A percentile compares a stretch with the other conserved stretches of the same genome.
These are phyloP conservation scores for Pristionchus entomophagus DNA, from an alignment of 2,888 invertebrate genomes.

Conservation along the genomic window DNA sequence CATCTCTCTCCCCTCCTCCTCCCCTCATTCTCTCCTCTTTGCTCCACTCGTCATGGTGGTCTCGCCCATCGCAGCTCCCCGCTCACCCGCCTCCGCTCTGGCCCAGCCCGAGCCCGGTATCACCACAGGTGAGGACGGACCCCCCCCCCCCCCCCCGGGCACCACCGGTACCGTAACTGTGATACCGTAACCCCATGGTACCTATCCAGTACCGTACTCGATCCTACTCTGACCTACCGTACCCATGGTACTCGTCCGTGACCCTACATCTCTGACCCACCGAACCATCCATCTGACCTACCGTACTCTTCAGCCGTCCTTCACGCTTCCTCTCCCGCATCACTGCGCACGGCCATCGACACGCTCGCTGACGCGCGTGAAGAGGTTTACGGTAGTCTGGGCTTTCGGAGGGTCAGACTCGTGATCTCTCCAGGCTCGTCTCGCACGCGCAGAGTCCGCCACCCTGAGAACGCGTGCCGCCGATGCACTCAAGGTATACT, in stretches of 20 bases:
- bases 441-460: not conserved
- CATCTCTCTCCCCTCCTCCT: not conserved
- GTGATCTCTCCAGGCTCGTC: too few relatives aligned
- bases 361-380: not conserved
- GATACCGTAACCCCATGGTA: not conserved
- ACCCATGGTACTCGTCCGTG: not conserved
- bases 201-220: not conserved
- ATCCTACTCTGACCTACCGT: not conserved
- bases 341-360: slow-evolving; percentile 23
- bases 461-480: not conserved
- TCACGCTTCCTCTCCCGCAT: not conserved
- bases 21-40: not conserved
- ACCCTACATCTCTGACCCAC: too few relatives aligned
- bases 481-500: not conserved
- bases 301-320: not conserved
- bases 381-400: too few relatives aligned
- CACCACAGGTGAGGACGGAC: not conserved
- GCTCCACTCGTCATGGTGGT: not conserved
- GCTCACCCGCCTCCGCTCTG: not conserved
- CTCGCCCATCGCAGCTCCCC: not conserved
- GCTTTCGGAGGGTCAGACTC: too few relatives aligned
- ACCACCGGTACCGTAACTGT: not conserved
- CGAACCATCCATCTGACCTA: too few relatives aligned
- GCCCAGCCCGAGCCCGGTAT: not conserved
- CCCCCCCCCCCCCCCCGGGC: not conserved